Evolutionary conservation across 2,888 invertebrate species (phyloP).

Genomic region (Fabriciana adippe): DNA sequence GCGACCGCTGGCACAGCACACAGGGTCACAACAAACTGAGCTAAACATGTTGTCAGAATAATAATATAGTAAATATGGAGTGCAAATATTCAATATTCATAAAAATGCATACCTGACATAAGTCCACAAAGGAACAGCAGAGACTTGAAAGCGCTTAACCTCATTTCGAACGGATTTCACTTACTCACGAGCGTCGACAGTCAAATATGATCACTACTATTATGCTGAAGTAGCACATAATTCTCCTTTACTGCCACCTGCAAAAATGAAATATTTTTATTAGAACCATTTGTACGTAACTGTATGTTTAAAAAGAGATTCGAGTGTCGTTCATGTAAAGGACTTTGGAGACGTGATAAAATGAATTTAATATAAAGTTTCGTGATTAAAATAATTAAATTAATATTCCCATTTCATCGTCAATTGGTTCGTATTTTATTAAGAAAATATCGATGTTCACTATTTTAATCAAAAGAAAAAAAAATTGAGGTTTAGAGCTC

Average conservation of each 20-base stretch:
- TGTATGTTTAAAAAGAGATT: slow-evolving; percentile 10
- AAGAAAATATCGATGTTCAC: too few species aligned
- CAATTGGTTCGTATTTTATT: too few species aligned
- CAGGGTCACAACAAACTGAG: too few species aligned
- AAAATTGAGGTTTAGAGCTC: too few species aligned
- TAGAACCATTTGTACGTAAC: slow-evolving; percentile 31
- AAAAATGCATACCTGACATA: slow-evolving; percentile 56
- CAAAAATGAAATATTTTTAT: slow-evolving; percentile 28
- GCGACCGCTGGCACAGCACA: too few species aligned
- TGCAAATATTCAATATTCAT: background rate
- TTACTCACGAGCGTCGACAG: slow-evolving; percentile 50
- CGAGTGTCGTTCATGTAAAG: slow-evolving; percentile 7
- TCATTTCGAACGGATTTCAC: slow-evolving; percentile 48
- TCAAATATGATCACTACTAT: slow-evolving; percentile 70
- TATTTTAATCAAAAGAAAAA: too few species aligned
- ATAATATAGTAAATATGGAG: background rate
- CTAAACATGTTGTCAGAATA: too few species aligned
- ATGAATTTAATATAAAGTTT: background rate
- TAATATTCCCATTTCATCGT: too few species aligned
- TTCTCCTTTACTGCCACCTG: slow-evolving; percentile 32
- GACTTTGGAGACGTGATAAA: background rate
- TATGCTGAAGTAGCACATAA: slow-evolving; percentile 68
- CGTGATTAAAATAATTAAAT: too few species aligned
- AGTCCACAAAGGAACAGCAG: slow-evolving; percentile 53
- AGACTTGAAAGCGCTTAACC: slow-evolving; percentile 50